Base-by-base conservation (phyloP, 2,888 invertebrate genomes). In the Chironomus riparius region DNA sequence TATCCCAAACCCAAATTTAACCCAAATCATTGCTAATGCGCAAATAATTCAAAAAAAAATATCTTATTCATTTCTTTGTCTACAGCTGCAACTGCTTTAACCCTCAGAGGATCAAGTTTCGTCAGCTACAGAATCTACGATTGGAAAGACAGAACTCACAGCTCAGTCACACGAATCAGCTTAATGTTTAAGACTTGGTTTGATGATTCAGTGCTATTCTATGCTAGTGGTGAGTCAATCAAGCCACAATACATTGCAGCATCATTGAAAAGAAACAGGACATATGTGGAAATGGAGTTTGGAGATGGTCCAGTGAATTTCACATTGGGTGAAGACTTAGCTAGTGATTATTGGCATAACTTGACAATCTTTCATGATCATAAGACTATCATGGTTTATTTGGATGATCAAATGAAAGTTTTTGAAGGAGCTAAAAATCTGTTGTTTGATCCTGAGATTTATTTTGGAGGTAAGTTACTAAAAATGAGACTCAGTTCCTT, bases 401-500 rank as follows among this genome's bases (percentile, higher is more conserved):
- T 97, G 61, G 94, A 97, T 83, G 87, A 89, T 70, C 90, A 91
- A 80, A 87, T 86, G 47, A 88, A 90, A 79, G 85, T 87, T 0
- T 87, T 93, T 74, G 90, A 92, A 81, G 91, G 91, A 12, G 88
- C 88, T 81, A 86, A 87, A 74, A 88, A 92, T 81, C 87, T 97
- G 78, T 92, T 94, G 79, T 94, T 97, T 78, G 96, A 97, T 86
- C 96, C 97, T 48, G 94, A 95, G 84, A 94, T 97, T 79, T 96
- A 95, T 82, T 92, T 97, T 78, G 94, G 94, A 70, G 56, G 56
- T 56, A 5, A 56, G 18, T 56, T 5, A 12, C 28, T 13, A 4
- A 50, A 15, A 50, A 12, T 15, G 13, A 48, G 13, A 13, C 48
- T 3, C 13, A 48, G n/a, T 50, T 1, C 21, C 10, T 62, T 62